phyloP scores from a whole-genome alignment of 2,113 vertebrate species.

The Empidonax traillii region DNA sequence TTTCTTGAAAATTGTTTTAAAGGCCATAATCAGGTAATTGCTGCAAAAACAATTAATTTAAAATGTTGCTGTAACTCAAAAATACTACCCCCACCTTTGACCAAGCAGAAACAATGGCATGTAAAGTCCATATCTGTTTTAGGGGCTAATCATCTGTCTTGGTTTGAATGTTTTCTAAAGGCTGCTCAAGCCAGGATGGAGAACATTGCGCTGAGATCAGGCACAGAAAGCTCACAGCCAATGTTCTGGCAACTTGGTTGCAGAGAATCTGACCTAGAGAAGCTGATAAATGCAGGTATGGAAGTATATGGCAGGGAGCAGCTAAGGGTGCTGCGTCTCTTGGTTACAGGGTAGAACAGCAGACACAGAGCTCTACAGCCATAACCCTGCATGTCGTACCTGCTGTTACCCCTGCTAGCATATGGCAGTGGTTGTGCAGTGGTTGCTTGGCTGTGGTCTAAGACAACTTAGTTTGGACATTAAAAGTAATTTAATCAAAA shows the following conservation, averaged over 20 bases:
- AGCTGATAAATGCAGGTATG: neutral
- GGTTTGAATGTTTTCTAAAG: neutral
- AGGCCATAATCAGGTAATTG: neutral
- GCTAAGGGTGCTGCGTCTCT: rapidly evolving
- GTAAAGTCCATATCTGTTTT: neutral
- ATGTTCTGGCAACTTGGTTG: neutral
- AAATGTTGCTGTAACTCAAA: neutral
- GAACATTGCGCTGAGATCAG: neutral
- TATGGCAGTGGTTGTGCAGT: rapidly evolving
- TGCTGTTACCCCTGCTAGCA: neutral
- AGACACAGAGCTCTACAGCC: neutral
- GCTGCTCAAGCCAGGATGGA: neutral
- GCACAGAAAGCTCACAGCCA: neutral
- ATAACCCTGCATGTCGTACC: rapidly evolving
- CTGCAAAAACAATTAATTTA: neutral
- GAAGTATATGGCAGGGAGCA: neutral
- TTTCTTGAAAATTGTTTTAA: neutral
- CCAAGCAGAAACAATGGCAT: neutral
- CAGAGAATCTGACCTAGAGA: neutral
- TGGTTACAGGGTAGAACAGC: neutral
- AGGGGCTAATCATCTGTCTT: neutral
- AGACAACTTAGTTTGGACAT: neutral
- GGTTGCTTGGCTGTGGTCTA: neutral
- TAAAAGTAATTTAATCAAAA: neutral
- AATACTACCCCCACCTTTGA: neutral